Evolutionary conservation across 2,888 invertebrate genomes (phyloP).

Genomic region (Bedellia somnulentella): DNA sequence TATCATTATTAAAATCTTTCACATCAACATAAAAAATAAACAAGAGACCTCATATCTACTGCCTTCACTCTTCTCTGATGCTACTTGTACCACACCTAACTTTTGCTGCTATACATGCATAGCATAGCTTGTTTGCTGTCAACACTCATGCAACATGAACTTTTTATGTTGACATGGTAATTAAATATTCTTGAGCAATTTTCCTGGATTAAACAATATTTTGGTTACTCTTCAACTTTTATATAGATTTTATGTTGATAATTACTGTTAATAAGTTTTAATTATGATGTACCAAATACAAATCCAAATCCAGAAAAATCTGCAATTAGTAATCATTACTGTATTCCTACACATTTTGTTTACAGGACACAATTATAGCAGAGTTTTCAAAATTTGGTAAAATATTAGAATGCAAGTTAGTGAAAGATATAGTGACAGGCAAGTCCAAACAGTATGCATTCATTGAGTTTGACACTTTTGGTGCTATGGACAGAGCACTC

Average conservation of each 20-base stretch:
- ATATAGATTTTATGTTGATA: background rate
- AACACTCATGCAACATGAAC: no score
- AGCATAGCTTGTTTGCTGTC: no score
- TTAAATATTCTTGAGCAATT: no score
- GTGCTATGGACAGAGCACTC: slow-evolving; percentile 65
- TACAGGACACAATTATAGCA: slow-evolving; percentile 66
- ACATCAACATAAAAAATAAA: no score
- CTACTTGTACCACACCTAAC: no score
- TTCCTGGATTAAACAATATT: slow-evolving; percentile 65
- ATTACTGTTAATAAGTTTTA: slow-evolving; percentile 9
- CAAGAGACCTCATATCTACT: no score
- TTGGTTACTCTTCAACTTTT: background rate
- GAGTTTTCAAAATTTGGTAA: slow-evolving; percentile 68
- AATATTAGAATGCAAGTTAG: slow-evolving; percentile 64
- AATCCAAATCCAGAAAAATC: slow-evolving; percentile 68
- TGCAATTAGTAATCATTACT: slow-evolving; percentile 83
- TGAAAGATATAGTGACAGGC: slow-evolving; percentile 82
- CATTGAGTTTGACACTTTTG: slow-evolving; percentile 71
- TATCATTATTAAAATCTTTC: no score
- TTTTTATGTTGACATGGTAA: no score
- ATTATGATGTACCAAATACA: slow-evolving; percentile 53
- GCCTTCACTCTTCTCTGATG: no score
- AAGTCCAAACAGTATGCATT: slow-evolving; percentile 83
- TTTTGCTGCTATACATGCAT: no score
- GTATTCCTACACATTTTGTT: no score